A percentile compares a stretch with the other conserved stretches of the same genome.
Conservation (phyloP, 2,113 vertebrate species). For the Dunckerocampus dactyliophorus region DNA sequence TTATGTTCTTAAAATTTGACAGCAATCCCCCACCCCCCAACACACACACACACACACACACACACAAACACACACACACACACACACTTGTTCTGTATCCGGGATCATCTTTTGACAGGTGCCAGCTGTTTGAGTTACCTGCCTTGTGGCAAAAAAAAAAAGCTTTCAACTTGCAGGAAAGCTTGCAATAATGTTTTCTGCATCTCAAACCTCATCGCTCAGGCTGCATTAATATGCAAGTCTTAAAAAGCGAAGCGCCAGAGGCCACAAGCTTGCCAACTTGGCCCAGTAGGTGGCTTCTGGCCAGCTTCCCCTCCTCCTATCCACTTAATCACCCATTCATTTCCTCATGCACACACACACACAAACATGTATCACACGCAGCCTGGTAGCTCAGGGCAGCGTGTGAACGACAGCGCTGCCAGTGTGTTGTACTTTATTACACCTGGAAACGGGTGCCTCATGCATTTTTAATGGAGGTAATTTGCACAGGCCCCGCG, state of each 20-base stretch:
- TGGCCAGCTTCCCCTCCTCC: conserved; percentile 9
- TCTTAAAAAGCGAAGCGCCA: conserved; percentile 15
- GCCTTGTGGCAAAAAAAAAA: background rate
- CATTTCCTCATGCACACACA: conserved; percentile 11
- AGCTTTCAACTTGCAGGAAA: background rate
- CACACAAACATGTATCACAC: conserved; percentile 5
- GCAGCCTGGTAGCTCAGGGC: conserved; percentile 19
- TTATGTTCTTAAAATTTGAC: conserved; percentile 2
- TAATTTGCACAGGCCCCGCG: conserved; percentile 68
- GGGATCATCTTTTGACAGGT: conserved; percentile 16
- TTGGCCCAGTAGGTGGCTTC: conserved; percentile 45
- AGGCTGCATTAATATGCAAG: background rate
- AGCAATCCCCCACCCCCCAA: background rate
- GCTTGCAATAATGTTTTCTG: background rate
- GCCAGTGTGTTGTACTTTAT: conserved; percentile 65
- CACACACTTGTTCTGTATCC: conserved; percentile 2
- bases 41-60: too few relatives aligned
- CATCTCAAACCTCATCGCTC: background rate
- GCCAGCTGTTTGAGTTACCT: conserved; percentile 16
- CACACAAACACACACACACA: too few relatives aligned
- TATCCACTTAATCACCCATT: conserved; percentile 14
- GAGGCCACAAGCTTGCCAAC: conserved; percentile 26
- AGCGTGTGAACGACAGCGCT: conserved; percentile 49
- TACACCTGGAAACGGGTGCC: conserved; percentile 69
- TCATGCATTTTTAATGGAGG: conserved; percentile 77